Evolutionary conservation across 2,888 invertebrate species (phyloP).

Genomic region (Cosmopolites sordidus): DNA sequence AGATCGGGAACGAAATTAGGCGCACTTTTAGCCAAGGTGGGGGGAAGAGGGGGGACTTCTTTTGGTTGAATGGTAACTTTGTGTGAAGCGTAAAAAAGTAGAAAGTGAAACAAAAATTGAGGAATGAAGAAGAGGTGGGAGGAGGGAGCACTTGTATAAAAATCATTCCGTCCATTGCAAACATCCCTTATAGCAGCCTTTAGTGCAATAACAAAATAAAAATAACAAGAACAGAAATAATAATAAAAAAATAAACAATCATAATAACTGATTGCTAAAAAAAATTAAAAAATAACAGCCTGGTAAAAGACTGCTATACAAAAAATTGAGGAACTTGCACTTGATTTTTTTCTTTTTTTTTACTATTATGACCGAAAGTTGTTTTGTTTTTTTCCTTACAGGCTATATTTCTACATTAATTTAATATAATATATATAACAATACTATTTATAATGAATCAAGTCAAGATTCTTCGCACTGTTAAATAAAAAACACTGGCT

Average conservation of each 20-base stretch:
- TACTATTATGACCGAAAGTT: constrained; percentile 26
- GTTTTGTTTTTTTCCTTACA: constrained; percentile 36
- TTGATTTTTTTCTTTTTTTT: constrained; percentile 10
- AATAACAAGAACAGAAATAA: constrained; percentile 12
- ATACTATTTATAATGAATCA: constrained; percentile 52
- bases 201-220: constrained; percentile 16
- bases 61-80: constrained; percentile 12
- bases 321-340: constrained; percentile 20
- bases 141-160: neutral
- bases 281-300: constrained; percentile 9
- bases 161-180: constrained; percentile 29
- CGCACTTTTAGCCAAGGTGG: too few relatives aligned
- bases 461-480: constrained; percentile 47
- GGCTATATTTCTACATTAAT: constrained; percentile 45
- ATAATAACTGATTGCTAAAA: constrained; percentile 18
- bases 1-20: too few relatives aligned
- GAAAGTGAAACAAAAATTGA: too few relatives aligned
- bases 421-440: constrained; percentile 56
- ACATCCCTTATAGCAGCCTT: constrained; percentile 31
- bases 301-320: constrained; percentile 15
- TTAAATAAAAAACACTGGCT: constrained; percentile 55
- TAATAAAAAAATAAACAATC: constrained; percentile 13
- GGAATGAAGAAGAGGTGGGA: neutral
- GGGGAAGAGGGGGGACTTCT: neutral
- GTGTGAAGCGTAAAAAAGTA: too few relatives aligned